Conservation (phyloP, 2,797 vertebrate genomes). For the Myiotriccus ornatus region DNA sequence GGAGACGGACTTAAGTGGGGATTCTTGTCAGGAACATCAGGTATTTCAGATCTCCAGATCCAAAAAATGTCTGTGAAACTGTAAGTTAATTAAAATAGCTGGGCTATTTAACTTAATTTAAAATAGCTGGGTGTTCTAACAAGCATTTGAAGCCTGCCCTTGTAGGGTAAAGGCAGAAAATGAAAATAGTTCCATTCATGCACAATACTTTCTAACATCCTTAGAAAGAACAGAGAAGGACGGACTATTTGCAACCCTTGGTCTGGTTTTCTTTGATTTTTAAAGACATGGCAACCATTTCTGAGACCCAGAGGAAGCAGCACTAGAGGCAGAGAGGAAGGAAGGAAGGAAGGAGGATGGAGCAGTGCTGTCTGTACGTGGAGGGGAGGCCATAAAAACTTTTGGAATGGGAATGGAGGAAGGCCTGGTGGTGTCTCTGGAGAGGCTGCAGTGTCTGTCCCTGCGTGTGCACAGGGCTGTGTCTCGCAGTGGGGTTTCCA, state of each 20-base stretch:
- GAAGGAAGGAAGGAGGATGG: neutral
- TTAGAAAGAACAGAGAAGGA: neutral
- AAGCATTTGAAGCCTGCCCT: neutral
- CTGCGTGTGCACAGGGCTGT: neutral
- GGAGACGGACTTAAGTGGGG: neutral
- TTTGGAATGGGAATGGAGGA: neutral
- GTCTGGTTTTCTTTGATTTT: neutral
- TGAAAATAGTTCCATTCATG: neutral
- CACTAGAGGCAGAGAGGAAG: neutral
- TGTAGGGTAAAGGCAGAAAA: conserved; percentile 35
- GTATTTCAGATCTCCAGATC: neutral
- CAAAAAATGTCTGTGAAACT: neutral
- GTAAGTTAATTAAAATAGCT: conserved; percentile 3
- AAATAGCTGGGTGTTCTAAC: neutral
- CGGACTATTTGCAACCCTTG: neutral
- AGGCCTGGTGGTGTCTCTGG: neutral
- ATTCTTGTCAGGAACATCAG: neutral
- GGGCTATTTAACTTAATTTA: neutral
- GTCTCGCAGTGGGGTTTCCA: neutral
- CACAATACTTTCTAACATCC: neutral
- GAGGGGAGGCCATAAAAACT: neutral
- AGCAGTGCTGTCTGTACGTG: neutral
- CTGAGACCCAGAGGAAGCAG: neutral
- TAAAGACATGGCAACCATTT: neutral
- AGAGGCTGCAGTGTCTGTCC: neutral